A percentile compares a stretch with the other conserved stretches of the same genome.
These are phyloP conservation scores for Blomia tropicalis DNA, from an alignment of 2,888 invertebrate genomes.

Conservation along the genomic window DNA sequence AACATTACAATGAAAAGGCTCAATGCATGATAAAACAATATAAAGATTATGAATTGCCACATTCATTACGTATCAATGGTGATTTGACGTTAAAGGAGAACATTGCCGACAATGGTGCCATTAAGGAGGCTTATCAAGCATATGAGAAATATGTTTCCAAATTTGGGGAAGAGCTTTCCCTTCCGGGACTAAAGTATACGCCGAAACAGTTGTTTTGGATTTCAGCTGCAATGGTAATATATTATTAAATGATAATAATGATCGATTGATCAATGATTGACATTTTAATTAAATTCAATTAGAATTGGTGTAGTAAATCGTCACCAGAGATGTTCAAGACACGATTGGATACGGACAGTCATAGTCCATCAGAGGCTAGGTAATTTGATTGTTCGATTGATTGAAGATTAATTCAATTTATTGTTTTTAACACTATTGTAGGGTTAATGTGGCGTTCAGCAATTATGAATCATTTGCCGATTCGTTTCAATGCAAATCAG, in stretches of 20 bases:
- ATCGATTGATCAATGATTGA: neutral
- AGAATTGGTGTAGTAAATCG: conserved; percentile 62
- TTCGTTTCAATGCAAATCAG: conserved; percentile 55
- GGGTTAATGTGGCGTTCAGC: conserved; percentile 70
- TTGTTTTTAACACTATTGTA: neutral
- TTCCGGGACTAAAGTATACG: conserved; percentile 32
- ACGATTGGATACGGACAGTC: conserved; percentile 56
- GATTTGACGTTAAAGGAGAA: conserved; percentile 74
- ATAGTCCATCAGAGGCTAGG: conserved; percentile 43
- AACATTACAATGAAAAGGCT: conserved; percentile 62
- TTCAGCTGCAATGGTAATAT: conserved; percentile 54
- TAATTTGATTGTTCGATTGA: conserved; percentile 2
- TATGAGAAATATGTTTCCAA: conserved; percentile 43
- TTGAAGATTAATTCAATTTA: neutral
- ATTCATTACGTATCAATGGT: conserved; percentile 57
- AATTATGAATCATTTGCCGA: conserved; percentile 65
- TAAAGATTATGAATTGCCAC: conserved; percentile 66
- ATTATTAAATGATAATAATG: neutral
- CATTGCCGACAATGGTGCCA: conserved; percentile 84
- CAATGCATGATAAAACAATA: conserved; percentile 85
- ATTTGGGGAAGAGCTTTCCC: conserved; percentile 23
- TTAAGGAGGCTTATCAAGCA: conserved; percentile 66
- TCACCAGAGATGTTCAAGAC: conserved; percentile 53
- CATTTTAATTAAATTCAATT: neutral
- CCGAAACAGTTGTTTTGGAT: conserved; percentile 61